These are phyloP conservation scores for Syrmaticus mikado DNA, from an alignment of 2,113 vertebrate species.

Conservation along the genomic window DNA sequence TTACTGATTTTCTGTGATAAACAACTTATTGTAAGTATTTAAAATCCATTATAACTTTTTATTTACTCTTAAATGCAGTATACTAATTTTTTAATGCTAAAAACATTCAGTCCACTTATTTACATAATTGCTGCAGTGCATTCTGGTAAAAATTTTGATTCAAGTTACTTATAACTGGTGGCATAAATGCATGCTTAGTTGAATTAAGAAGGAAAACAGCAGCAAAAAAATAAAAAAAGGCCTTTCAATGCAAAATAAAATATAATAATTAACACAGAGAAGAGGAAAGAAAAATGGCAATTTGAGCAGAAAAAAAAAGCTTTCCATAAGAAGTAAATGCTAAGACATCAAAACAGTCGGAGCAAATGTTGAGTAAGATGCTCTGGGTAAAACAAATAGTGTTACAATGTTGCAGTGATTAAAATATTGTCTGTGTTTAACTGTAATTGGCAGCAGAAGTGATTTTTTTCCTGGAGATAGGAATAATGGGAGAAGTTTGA, in stretches of 20 bases:
- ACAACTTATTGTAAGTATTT: conserved; percentile 60
- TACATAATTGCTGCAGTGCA: conserved; percentile 49
- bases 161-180: conserved; percentile 46
- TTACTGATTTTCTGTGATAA: conserved; percentile 50
- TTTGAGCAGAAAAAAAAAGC: not conserved
- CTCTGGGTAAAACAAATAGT: not conserved
- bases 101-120: not conserved
- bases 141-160: conserved; percentile 49
- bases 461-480: not conserved
- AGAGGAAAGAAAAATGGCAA: conserved; percentile 4
- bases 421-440: conserved; percentile 26
- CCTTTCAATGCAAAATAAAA: not conserved
- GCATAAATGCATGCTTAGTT: not conserved
- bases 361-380: not conserved
- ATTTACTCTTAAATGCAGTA: conserved; percentile 53
- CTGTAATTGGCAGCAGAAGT: not conserved
- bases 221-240: not conserved
- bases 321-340: not conserved
- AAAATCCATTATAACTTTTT: conserved; percentile 59
- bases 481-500: not conserved
- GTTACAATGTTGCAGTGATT: not conserved
- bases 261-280: conserved; percentile 32
- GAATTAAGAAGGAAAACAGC: not conserved
- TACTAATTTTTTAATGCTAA: conserved; percentile 46
- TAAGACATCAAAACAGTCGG: not conserved